Evolutionary conservation across 2,888 invertebrate genomes (phyloP).

Genomic region (Seira musarum): DNA sequence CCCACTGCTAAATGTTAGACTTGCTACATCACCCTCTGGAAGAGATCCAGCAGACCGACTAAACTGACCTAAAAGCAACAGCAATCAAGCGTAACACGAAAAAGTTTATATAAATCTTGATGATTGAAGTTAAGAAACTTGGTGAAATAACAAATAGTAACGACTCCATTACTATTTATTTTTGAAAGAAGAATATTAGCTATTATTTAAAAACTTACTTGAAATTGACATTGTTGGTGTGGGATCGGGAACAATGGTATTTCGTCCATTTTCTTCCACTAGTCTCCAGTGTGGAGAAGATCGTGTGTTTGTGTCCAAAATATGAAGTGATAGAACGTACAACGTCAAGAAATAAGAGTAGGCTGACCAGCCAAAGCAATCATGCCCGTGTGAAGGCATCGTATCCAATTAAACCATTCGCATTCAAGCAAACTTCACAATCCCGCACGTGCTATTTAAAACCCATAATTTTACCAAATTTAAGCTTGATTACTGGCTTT

Average conservation of each 20-base stretch:
- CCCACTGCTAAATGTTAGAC: constrained; percentile 34
- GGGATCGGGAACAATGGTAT: constrained; percentile 67
- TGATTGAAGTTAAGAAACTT: neutral
- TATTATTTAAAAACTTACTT: constrained; percentile 13
- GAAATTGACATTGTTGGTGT: constrained; percentile 51
- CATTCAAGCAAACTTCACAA: constrained; percentile 34
- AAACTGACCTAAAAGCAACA: constrained; percentile 37
- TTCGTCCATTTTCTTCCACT: constrained; percentile 81
- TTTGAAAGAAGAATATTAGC: neutral
- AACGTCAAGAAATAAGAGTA: constrained; percentile 76
- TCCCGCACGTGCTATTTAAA: too few species aligned
- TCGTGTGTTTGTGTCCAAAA: constrained; percentile 84
- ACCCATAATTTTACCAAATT: too few species aligned
- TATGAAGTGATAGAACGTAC: constrained; percentile 82
- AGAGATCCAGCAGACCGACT: constrained; percentile 38
- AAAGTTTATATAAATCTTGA: too few species aligned
- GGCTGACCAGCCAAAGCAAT: constrained; percentile 64
- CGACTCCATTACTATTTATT: too few species aligned
- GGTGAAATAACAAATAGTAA: neutral
- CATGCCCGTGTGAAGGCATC: constrained; percentile 57
- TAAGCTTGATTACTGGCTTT: too few species aligned
- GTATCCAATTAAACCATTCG: constrained; percentile 48
- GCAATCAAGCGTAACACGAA: neutral
- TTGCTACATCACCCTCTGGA: constrained; percentile 22
- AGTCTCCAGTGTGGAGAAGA: constrained; percentile 86